phyloP scores from a whole-genome alignment of 1,140 invertebrate species.

The Drosophila orosa region DNA sequence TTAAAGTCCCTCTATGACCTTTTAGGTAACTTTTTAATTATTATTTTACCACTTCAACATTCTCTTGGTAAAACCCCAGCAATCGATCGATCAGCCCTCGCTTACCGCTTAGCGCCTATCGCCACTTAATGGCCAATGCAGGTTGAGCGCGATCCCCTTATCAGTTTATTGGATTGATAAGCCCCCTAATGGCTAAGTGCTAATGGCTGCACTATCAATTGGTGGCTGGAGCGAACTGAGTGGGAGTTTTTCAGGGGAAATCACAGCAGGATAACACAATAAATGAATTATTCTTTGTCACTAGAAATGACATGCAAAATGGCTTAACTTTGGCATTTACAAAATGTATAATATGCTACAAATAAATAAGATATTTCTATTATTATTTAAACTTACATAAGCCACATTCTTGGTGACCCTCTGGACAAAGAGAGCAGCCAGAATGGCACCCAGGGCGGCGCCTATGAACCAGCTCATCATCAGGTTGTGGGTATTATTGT shows the following conservation, averaged over 20 bases:
- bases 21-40: neutral
- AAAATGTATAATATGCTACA: too few species aligned
- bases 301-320: neutral
- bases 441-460: constrained; percentile 59
- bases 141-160: constrained; percentile 56
- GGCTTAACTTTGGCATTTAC: neutral
- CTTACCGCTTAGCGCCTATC: constrained; percentile 22
- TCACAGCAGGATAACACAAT: neutral
- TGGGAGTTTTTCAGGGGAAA: constrained; percentile 1
- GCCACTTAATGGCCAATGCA: constrained; percentile 60
- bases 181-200: constrained; percentile 38
- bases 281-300: neutral
- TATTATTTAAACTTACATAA: constrained; percentile 63
- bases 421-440: constrained; percentile 68
- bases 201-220: constrained; percentile 32
- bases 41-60: too few species aligned
- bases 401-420: constrained; percentile 78
- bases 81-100: constrained; percentile 49
- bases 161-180: constrained; percentile 55
- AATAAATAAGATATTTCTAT: too few species aligned
- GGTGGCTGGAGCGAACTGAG: neutral
- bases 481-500: constrained; percentile 62
- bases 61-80: constrained; percentile 1
- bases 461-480: constrained; percentile 79
- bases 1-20: neutral